Percentiles rank a stretch among this genome's conserved stretches.
Conservation (phyloP, 2,888 invertebrate species). For the Neoaliturus tenellus region DNA sequence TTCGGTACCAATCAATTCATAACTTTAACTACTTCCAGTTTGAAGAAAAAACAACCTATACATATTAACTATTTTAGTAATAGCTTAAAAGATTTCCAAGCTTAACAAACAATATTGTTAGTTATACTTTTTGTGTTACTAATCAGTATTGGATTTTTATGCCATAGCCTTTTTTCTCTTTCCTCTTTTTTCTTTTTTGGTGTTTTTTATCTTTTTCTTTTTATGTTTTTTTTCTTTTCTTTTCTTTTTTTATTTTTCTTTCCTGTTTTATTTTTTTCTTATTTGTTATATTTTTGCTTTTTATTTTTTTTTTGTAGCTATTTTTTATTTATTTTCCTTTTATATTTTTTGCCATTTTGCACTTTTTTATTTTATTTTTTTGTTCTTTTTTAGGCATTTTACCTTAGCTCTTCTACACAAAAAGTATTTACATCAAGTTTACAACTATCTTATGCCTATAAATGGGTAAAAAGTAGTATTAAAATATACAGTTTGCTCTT, state of each 20-base stretch:
- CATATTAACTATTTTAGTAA: no score
- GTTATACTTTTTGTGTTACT: constrained; percentile 2
- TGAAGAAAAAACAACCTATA: no score
- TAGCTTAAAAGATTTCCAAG: neutral
- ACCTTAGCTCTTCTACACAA: neutral
- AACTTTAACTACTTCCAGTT: neutral
- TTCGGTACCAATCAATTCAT: neutral
- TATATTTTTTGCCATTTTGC: neutral
- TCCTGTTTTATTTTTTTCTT: neutral
- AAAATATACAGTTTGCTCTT: neutral
- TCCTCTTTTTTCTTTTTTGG: constrained; percentile 13
- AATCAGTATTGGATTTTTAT: neutral
- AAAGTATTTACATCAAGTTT: constrained; percentile 5
- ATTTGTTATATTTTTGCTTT: neutral
- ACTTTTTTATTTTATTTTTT: constrained; percentile 6
- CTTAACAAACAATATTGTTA: neutral
- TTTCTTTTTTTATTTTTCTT: neutral
- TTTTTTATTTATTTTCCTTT: neutral
- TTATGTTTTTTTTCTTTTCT: neutral
- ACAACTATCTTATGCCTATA: neutral
- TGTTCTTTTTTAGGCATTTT: neutral
- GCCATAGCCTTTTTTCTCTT: neutral
- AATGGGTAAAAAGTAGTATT: neutral
- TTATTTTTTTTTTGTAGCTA: constrained; percentile 4
- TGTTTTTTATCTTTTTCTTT: neutral